These are phyloP conservation scores for Plagiodera versicolora DNA, from an alignment of 2,888 invertebrate genomes.

Conservation along the genomic window DNA sequence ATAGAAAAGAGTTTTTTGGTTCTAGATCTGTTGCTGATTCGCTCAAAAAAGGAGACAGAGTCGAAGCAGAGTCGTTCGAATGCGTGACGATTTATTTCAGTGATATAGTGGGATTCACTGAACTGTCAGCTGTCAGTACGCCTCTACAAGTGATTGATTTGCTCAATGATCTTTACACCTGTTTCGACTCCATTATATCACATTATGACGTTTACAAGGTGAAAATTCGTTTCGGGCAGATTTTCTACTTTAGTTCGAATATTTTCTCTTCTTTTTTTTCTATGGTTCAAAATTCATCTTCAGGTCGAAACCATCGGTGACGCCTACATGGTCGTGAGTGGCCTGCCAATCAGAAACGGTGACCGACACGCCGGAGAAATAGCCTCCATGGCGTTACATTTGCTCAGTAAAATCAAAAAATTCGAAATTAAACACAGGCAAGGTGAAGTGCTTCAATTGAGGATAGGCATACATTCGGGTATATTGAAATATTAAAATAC, in stretches of 20 bases:
- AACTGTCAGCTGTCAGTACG: conserved; percentile 75
- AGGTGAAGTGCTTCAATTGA: conserved; percentile 67
- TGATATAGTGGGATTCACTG: conserved; percentile 83
- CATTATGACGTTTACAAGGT: conserved; percentile 87
- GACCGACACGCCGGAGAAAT: conserved; percentile 78
- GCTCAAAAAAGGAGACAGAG: conserved; percentile 74
- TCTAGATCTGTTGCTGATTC: conserved; percentile 78
- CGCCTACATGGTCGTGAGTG: conserved; percentile 82
- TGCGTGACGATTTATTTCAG: conserved; percentile 84
- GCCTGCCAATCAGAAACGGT: conserved; percentile 72
- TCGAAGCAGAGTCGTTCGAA: conserved; percentile 80
- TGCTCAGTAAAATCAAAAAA: conserved; percentile 69
- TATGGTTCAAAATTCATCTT: background rate
- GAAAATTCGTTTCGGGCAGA: too few relatives aligned
- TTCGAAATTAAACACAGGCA: conserved; percentile 71
- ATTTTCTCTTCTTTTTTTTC: too few relatives aligned
- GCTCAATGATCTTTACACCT: conserved; percentile 84
- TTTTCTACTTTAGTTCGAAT: too few relatives aligned
- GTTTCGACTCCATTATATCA: conserved; percentile 85
- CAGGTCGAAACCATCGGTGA: conserved; percentile 83
- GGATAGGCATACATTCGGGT: conserved; percentile 74
- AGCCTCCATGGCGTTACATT: conserved; percentile 75
- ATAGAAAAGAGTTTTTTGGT: too few relatives aligned
- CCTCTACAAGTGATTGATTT: conserved; percentile 85
- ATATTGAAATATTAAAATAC: too few relatives aligned